phyloP scores from a whole-genome alignment of 2,113 vertebrate genomes.

The Laticauda laticaudata region DNA sequence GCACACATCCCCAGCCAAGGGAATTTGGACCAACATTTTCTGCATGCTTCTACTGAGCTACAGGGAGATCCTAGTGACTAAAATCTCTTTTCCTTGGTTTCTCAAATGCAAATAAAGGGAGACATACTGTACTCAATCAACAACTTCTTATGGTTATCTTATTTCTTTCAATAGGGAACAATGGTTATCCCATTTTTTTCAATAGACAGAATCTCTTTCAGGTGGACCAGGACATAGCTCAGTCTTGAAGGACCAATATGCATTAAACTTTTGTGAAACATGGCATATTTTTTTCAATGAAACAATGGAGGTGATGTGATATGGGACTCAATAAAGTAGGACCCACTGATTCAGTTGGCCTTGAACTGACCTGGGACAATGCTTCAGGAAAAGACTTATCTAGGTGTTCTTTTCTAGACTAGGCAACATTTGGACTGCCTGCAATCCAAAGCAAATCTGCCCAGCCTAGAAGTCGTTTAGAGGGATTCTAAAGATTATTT shows the following conservation, averaged over 20 bases:
- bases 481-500: background rate
- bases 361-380: background rate
- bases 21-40: background rate
- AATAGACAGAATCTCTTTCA: background rate
- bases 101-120: background rate
- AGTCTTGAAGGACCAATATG: background rate
- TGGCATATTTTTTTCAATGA: background rate
- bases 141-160: background rate
- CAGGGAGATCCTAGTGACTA: background rate
- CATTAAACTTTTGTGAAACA: background rate
- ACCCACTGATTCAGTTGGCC: background rate
- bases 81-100: background rate
- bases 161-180: too few relatives aligned
- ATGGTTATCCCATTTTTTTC: background rate
- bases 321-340: background rate
- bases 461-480: background rate
- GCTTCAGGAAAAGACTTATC: background rate
- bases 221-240: background rate
- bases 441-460: background rate
- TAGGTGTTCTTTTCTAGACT: background rate
- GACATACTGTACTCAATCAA: background rate
- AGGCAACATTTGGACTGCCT: background rate
- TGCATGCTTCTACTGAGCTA: background rate
- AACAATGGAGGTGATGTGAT: background rate
- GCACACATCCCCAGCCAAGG: background rate